A percentile compares a stretch with the other conserved stretches of the same genome.
Conservation (phyloP, 1,140 invertebrate genomes). For the Drosophila azteca region DNA sequence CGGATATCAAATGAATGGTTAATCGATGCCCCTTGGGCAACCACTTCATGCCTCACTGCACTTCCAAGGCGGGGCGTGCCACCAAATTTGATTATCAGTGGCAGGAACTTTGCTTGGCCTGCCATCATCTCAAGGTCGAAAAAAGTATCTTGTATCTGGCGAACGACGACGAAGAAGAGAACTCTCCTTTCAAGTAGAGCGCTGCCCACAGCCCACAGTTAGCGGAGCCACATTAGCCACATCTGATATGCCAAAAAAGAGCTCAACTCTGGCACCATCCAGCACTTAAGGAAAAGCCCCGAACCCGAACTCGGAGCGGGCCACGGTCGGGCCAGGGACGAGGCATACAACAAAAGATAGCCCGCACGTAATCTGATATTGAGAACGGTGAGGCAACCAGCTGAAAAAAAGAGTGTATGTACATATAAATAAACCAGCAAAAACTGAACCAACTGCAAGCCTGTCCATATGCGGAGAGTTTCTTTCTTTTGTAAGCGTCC, state of each 20-base stretch:
- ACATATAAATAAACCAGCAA: slow-evolving; percentile 35
- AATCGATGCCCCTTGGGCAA: slow-evolving; percentile 23
- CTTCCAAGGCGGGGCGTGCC: slow-evolving; percentile 13
- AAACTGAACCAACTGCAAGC: slow-evolving; percentile 37
- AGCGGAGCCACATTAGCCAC: slow-evolving; percentile 39
- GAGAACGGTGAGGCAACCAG: slow-evolving; percentile 55
- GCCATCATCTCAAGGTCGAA: slow-evolving; percentile 50
- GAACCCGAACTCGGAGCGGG: neutral
- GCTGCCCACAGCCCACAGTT: slow-evolving; percentile 4
- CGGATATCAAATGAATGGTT: slow-evolving; percentile 21
- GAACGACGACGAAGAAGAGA: neutral
- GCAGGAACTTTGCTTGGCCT: slow-evolving; percentile 15
- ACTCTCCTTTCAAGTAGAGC: slow-evolving; percentile 52
- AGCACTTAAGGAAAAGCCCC: slow-evolving; percentile 33
- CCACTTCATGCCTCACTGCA: slow-evolving; percentile 6
- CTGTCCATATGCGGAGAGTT: slow-evolving; percentile 62
- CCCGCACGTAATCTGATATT: slow-evolving; percentile 76
- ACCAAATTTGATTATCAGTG: slow-evolving; percentile 32
- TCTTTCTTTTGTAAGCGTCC: slow-evolving; percentile 18
- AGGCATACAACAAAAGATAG: slow-evolving; percentile 48
- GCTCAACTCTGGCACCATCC: slow-evolving; percentile 8
- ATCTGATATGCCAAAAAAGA: slow-evolving; percentile 53
- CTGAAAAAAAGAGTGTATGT: slow-evolving; percentile 26
- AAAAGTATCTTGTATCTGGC: slow-evolving; percentile 32
- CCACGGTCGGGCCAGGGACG: slow-evolving; percentile 1